Evolutionary conservation across 2,797 vertebrate genomes (phyloP).

Genomic region (Uromys caudimaculatus): DNA sequence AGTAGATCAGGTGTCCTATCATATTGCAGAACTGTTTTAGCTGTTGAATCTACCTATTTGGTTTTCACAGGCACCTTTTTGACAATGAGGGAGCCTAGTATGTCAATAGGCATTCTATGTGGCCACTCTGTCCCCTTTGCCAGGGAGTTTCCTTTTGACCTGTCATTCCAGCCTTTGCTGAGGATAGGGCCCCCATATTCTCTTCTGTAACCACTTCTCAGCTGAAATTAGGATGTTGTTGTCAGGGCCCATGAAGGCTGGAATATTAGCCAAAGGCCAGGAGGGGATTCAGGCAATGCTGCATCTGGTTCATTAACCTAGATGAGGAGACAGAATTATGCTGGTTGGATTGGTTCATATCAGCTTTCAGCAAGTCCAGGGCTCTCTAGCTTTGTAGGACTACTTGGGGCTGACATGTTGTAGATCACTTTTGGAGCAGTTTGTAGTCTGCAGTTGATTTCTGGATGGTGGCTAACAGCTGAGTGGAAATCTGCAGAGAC

Average conservation of each 20-base stretch:
- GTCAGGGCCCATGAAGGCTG: neutral
- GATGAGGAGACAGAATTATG: neutral
- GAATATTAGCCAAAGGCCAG: neutral
- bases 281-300: neutral
- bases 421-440: neutral
- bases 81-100: neutral
- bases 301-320: neutral
- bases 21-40: neutral
- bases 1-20: neutral
- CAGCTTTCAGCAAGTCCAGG: neutral
- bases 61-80: neutral
- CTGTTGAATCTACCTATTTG: neutral
- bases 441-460: neutral
- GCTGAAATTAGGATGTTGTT: neutral
- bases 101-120: neutral
- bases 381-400: neutral
- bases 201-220: neutral
- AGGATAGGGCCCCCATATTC: neutral
- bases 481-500: neutral
- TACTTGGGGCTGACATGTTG: neutral
- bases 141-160: neutral
- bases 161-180: neutral
- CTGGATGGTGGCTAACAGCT: neutral
- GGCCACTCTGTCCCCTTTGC: neutral
- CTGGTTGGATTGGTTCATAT: no score